Base-by-base conservation (phyloP, 2,113 vertebrate species). In the Dermatemys mawii region DNA sequence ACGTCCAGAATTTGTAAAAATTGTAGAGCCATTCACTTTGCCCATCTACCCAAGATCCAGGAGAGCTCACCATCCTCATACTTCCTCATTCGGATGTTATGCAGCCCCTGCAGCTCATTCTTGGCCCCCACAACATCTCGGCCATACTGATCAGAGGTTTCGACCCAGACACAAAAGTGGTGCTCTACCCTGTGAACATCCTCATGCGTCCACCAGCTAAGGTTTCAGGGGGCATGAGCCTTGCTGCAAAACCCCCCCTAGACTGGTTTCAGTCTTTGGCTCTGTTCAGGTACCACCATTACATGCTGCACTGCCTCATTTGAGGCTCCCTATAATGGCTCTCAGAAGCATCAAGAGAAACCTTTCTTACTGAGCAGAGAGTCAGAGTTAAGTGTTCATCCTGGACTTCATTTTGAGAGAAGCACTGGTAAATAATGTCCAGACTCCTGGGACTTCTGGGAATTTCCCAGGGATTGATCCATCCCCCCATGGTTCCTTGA, bases 161-260 rank as follows among this genome's bases (percentile, higher is more conserved):
- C 49, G 46, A 80, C 17, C 5, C n/a, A 24, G 46, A 17, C 2
- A 21, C 21, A 12, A 73, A 70, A 73, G 38, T 35, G 0, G 6
- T 38, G 10, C 8, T 85, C 84, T 78, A 46, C 8, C 50, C 2
- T 0, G 38, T 22, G 6, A 55, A 35, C 60, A 48, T 41, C 73
- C n/a, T 86, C 48, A 78, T n/a, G 3, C 1, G 0, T 26, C 13
- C 50, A n/a, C n/a, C n/a, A n/a, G n/a, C n/a, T 17, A 0, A 0
- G 0, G 24, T 11, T 2, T 41, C 46, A 8, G 5, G 24, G 11
- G 82, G n/a, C 0, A 0, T 29, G 0, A 0, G 16, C 1, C 0
- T 0, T 1, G 67, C 50, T 70, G 13, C 29, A 46, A 35, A 73
- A 46, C 6, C n/a, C 73, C 73, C 53, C 54, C 84, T 53, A 54